These are phyloP conservation scores for Euproctis similis DNA, from an alignment of 2,888 invertebrate species.

Conservation along the genomic window DNA sequence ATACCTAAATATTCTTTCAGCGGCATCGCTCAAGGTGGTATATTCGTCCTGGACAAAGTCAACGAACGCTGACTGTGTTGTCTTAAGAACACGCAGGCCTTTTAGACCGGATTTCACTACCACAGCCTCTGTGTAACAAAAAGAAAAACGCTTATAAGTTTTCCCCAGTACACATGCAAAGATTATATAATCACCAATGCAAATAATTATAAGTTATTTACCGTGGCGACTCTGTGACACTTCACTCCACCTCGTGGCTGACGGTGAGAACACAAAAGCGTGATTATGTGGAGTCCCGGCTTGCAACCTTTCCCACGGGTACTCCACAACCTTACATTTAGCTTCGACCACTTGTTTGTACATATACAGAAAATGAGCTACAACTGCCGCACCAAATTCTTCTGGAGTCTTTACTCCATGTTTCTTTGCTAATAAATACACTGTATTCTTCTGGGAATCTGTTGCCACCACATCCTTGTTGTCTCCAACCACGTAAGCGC, in stretches of 20 bases:
- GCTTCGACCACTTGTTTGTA: constrained; percentile 85
- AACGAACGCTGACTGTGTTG: constrained; percentile 86
- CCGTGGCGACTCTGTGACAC: constrained; percentile 81
- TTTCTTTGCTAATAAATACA: constrained; percentile 86
- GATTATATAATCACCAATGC: background rate
- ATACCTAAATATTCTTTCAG: constrained; percentile 82
- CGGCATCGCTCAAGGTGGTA: constrained; percentile 82
- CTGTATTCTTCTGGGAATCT: constrained; percentile 89
- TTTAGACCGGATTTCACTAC: constrained; percentile 81
- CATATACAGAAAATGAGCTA: constrained; percentile 83
- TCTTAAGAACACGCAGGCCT: constrained; percentile 83
- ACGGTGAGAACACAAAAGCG: constrained; percentile 83
- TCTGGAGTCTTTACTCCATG: constrained; percentile 85
- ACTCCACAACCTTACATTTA: constrained; percentile 81
- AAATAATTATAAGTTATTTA: constrained; percentile 43
- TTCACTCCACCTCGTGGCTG: constrained; percentile 80
- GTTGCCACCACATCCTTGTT: constrained; percentile 88
- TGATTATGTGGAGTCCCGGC: constrained; percentile 80
- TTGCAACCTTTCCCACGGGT: constrained; percentile 84
- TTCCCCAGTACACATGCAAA: background rate
- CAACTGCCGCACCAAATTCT: constrained; percentile 83
- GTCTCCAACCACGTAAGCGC: constrained; percentile 84
- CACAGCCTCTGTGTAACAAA: constrained; percentile 57
- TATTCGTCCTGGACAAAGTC: constrained; percentile 88
- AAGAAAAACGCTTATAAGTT: background rate